phyloP scores from a whole-genome alignment of 2,888 invertebrate genomes.

The Lasius fuliginosus region DNA sequence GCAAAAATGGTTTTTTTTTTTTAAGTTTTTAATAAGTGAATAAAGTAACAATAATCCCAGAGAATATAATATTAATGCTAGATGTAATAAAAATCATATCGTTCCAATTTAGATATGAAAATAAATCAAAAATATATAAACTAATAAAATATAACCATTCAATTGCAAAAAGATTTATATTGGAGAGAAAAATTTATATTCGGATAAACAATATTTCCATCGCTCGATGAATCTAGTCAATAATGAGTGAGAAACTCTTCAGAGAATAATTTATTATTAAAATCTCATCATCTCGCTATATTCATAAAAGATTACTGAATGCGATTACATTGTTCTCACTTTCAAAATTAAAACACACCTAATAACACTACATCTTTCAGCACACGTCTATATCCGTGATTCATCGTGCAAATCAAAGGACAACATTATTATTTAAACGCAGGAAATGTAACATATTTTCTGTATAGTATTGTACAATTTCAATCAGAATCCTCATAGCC shows the following conservation, averaged over 20 bases:
- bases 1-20: background rate
- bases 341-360: conserved; percentile 32
- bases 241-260: conserved; percentile 17
- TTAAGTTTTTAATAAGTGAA: background rate
- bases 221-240: conserved; percentile 30
- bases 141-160: conserved; percentile 29
- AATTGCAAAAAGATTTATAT: conserved; percentile 35
- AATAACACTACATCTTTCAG: conserved; percentile 18
- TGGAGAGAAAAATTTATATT: conserved; percentile 23
- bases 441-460: conserved; percentile 35
- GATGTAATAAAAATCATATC: conserved; percentile 30
- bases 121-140: conserved; percentile 27
- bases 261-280: conserved; percentile 31
- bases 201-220: conserved; percentile 17
- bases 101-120: conserved; percentile 4
- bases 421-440: conserved; percentile 30
- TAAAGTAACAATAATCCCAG: background rate
- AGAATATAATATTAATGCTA: background rate
- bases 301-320: conserved; percentile 31
- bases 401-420: conserved; percentile 27
- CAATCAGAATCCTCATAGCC: background rate
- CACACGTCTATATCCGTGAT: conserved; percentile 10
- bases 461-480: conserved; percentile 8
- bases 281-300: conserved; percentile 21
- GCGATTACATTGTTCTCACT: conserved; percentile 28